Conservation (phyloP, 2,113 vertebrate genomes). For the Syngnathus scovelli region DNA sequence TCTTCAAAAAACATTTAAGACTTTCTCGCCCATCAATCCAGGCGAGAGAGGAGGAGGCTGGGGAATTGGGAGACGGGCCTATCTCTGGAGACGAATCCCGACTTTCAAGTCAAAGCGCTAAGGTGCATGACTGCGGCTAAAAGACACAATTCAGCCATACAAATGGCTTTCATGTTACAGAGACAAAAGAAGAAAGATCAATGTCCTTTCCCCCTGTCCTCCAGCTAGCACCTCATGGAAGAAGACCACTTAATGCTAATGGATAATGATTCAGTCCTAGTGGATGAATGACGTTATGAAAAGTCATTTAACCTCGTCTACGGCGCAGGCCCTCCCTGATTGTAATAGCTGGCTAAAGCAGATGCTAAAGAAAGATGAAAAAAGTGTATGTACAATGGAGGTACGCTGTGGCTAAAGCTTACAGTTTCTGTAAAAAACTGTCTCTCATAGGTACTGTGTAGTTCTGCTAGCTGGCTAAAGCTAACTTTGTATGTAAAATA, state of each 20-base stretch:
- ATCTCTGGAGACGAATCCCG: constrained; percentile 15
- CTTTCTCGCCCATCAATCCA: constrained; percentile 26
- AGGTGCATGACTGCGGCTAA: constrained; percentile 15
- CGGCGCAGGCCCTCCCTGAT: background rate
- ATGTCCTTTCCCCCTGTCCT: constrained; percentile 2
- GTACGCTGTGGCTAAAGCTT: background rate
- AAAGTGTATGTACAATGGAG: background rate
- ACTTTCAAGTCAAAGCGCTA: constrained; percentile 20
- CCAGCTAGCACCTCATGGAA: background rate
- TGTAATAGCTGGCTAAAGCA: background rate
- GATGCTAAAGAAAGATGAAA: background rate
- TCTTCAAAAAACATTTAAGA: constrained; percentile 34
- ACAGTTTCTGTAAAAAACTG: background rate
- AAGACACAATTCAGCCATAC: constrained; percentile 9
- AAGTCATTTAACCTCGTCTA: background rate
- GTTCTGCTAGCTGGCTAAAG: no score
- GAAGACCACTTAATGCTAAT: background rate
- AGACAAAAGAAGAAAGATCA: constrained; percentile 18
- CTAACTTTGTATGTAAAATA: background rate
- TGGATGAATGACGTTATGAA: background rate
- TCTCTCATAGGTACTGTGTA: no score
- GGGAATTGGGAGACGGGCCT: background rate
- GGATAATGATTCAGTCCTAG: background rate
- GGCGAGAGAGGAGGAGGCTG: background rate
- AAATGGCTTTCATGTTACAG: background rate